Evolutionary conservation across 2,888 invertebrate genomes (phyloP), one percentile per base, ranked within the genome.

Genomic region (Callyntrura guangdongensis): DNA sequence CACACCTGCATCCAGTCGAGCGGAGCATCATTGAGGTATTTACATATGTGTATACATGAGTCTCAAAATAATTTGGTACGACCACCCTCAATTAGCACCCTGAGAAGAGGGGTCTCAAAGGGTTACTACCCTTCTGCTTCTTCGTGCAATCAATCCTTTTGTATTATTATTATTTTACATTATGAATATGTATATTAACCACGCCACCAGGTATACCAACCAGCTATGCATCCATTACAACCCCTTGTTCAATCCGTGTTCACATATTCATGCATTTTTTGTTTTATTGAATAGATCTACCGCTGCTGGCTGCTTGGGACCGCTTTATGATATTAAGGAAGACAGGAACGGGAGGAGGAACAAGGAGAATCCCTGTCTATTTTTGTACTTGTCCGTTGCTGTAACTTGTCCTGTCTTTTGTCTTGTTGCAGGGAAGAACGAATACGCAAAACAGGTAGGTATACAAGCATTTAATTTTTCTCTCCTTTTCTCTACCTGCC

Each of bases 81-180:
- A 92, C 92, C 92, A 93, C 93, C 91, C 92, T 93, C 93, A 93
- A 93, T 93, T 93, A 93, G 93, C 91, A 93, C 93, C 92, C 92
- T 93, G 90, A 90, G 92, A 92, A 91, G 89, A 92, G 85, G 90
- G 89, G 90, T 83, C 86, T 90, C 88, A 89, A 91, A 93, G 92
- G 92, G 93, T 92, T 92, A 89, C 92, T 90, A 91, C 91, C 91
- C 89, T 81, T 81, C 45, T 81, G 36, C 36, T 36, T 56, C 22
- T 45, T 53, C 64, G 85, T 91, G 91, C 91, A 92, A 91, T 92
- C 91, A 91, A 93, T 93, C 89, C 89, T 89, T 77, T 89, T 79
- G 11, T 45, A 59, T 69, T 53, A 22, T 69, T 53, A 22, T 59
- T 9, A 20, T 27, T 56, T 59, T 17, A 14, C 14, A 45, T 56